Base-by-base conservation (phyloP, 1,140 invertebrate genomes). In the Zeugodacus cucurbitae region DNA sequence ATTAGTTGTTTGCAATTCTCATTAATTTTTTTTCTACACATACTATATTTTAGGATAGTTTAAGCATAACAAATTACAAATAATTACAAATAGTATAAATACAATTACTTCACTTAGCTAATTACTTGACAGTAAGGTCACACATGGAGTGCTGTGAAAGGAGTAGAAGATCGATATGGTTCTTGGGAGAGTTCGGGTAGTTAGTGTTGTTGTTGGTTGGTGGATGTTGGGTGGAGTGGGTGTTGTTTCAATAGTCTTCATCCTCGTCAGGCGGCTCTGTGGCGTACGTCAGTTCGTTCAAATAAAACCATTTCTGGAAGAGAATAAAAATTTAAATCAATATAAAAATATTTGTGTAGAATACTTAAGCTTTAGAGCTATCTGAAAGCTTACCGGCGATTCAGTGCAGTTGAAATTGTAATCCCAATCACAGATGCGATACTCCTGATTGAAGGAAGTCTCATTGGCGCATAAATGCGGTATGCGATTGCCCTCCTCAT, bases 391-490 rank as follows among this genome's bases (percentile, higher is more conserved):
- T 87, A 93, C 92, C 22, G 94, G 93, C 41, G 95, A 94, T 87
- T 95, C 94, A 58, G 93, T 93, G 90, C 95, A 95, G 89, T 95
- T 94, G 90, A 95, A 94, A 90, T 95, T 95, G 90, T 95, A 94
- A 67, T 94, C 94, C 95, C 95, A 95, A 92, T 95, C 95, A 91
- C 95, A 95, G 89, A 95, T 94, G 89, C 95, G 93, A 92, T 94
- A 95, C 90, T 95, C 94, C 91, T 95, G 95, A 92, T 95, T 95
- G 92, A 95, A 95, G 78, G 94, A 94, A 14, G 95, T 95, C 87
- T 95, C 95, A 89, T 95, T 95, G 88, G 95, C 95, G 91, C 95
- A 95, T 88, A 95, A 93, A 91, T 95, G 94, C 14, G 95, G 95
- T 88, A 95, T 95, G 86, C 95, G 93, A 87, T 95, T 93, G 41